phyloP scores from a whole-genome alignment of 2,113 vertebrate genomes.

The Phylloscopus trochiloides region DNA sequence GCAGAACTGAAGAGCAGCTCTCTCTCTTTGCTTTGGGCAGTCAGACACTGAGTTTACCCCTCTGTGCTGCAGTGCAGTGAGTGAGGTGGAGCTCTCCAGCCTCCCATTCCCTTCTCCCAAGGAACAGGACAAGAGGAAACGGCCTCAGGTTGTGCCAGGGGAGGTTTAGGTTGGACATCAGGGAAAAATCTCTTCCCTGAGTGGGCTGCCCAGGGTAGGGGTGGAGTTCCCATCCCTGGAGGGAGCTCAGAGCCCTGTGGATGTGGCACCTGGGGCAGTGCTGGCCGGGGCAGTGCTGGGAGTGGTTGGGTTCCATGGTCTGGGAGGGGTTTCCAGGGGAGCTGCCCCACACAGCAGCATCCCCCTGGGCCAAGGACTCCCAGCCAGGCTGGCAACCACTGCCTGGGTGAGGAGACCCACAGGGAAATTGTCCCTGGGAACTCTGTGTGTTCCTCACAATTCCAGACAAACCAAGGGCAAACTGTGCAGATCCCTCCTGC shows the following conservation, averaged over 20 bases:
- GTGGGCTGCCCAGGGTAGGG: not conserved
- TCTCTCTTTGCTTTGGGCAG: not conserved
- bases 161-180: accelerated
- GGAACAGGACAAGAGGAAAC: not conserved
- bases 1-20: accelerated
- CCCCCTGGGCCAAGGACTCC: accelerated
- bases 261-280: not conserved
- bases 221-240: accelerated
- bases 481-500: accelerated
- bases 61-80: accelerated
- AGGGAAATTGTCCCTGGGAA: accelerated
- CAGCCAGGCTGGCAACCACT: accelerated
- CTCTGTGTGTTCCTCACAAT: accelerated
- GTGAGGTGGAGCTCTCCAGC: accelerated
- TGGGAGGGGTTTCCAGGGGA: not conserved
- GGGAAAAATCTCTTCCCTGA: not conserved
- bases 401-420: accelerated
- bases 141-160: not conserved
- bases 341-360: too few relatives aligned
- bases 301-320: accelerated
- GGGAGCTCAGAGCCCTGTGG: not conserved
- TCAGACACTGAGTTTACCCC: too few relatives aligned
- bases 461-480: not conserved
- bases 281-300: not conserved
- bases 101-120: not conserved